Percentiles rank a stretch among this genome's conserved stretches.
Evolutionary conservation across 2,113 vertebrate species (phyloP).

Genomic region (Cryptomyrus ogoouensis): DNA sequence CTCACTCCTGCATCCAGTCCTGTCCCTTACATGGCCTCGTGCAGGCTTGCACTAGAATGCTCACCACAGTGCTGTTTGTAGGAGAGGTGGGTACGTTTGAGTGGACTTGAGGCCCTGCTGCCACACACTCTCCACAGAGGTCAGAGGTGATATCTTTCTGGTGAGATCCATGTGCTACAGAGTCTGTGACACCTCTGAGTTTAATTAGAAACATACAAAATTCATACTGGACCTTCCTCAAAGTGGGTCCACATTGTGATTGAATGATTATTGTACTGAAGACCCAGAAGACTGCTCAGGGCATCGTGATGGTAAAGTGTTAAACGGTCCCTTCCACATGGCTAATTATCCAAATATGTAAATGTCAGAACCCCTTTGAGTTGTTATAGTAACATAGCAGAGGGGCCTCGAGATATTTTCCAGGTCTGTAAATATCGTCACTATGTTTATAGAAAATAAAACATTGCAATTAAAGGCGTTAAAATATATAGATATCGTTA

Average conservation of each 20-base stretch:
- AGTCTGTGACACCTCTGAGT: background rate
- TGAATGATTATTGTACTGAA: background rate
- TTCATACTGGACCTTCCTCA: background rate
- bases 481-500: background rate
- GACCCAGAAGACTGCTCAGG: background rate
- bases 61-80: background rate
- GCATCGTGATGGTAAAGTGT: background rate
- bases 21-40: conserved; percentile 26
- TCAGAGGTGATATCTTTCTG: background rate
- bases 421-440: background rate
- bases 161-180: background rate
- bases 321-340: background rate
- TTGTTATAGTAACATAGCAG: background rate
- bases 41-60: background rate
- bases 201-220: background rate
- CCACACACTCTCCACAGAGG: background rate
- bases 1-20: conserved; percentile 5
- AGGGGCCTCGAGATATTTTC: background rate
- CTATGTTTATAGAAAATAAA: background rate
- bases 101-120: background rate
- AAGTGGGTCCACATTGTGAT: background rate
- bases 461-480: background rate
- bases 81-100: background rate
- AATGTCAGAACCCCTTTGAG: background rate
- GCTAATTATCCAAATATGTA: background rate